Base-by-base conservation (phyloP, 2,888 invertebrate species). In the Metallyticus violacea region DNA sequence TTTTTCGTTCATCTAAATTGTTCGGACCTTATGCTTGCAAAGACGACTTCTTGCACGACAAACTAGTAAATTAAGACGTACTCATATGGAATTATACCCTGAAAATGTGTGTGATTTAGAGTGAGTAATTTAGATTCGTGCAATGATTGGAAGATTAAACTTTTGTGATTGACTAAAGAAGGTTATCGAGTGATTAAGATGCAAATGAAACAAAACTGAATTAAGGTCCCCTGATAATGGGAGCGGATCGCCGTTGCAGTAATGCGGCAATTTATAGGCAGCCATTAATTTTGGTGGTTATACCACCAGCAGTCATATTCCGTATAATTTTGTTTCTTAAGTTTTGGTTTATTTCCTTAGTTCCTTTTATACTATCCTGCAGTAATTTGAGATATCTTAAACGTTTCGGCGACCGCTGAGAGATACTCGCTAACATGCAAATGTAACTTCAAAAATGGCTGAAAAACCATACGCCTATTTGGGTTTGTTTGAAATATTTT, bases 231-330 rank as follows among this genome's bases (percentile, higher is more conserved):
- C 26, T 76, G 15, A 83, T 83, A 83, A 29, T 77, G 77, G 29
- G 77, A 83, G 29, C 0, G n/a, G 26, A 83, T 26, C 30, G 29
- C 25, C 25, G 77, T 62, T 27, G 83, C 25, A 26, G 83, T 83
- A 77, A 77, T 83, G 77, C 28, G 77, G 83, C 83, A 82, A 82
- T 82, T 82, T 82, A 82, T 82, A 82, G 82, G 26, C 82, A 26
- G 82, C 26, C 82, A 82, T 82, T 82, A 82, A 82, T 82, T 82
- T 27, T 76, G 76, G 82, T 76, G 4, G 29, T 81, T 76, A 15
- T 81, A 62, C 62, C 81, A 40, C 40, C 62, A 30, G 15, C 40
- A 7, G 40, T 62, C 40, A 62, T 15, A 62, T 15, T 62, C 40
- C 1, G 40, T 62, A 62, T 62, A 62, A 62, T 62, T 62, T 62